These are phyloP conservation scores for Meleagris gallopavo DNA, from an alignment of 2,113 vertebrate genomes.

Conservation along the genomic window DNA sequence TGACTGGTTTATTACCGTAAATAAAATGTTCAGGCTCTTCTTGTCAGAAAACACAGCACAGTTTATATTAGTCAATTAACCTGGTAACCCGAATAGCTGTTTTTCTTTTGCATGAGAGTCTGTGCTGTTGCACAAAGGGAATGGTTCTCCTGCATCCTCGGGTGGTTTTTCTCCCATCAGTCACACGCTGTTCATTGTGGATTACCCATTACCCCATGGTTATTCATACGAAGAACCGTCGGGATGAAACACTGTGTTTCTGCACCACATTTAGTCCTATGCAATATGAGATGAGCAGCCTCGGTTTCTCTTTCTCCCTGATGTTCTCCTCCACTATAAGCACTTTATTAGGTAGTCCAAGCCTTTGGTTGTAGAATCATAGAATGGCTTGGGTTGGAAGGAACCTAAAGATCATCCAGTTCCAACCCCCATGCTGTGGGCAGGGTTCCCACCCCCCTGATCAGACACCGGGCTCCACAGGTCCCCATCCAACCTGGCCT, in stretches of 20 bases:
- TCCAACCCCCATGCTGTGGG: too few species aligned
- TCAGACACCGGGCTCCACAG: too few species aligned
- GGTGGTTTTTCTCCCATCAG: neutral
- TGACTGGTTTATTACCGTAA: slow-evolving; percentile 31
- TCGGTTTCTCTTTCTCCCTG: neutral
- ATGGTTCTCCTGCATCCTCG: neutral
- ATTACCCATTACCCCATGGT: neutral
- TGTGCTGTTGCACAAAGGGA: neutral
- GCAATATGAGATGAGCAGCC: neutral
- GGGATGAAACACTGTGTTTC: neutral
- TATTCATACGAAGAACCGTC: neutral
- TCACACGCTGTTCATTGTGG: neutral
- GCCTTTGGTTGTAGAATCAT: neutral
- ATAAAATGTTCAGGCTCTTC: slow-evolving; percentile 17
- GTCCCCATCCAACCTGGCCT: too few species aligned
- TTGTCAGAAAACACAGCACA: slow-evolving; percentile 14
- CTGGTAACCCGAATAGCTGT: neutral
- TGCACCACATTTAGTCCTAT: neutral
- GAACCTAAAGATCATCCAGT: too few species aligned
- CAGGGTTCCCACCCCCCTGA: too few species aligned
- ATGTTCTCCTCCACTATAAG: neutral
- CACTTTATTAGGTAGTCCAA: neutral
- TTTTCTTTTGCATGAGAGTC: neutral
- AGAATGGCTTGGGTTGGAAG: too few species aligned
- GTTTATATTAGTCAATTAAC: slow-evolving; percentile 66